A percentile compares a stretch with the other conserved stretches of the same genome.
Conservation (phyloP, 2,797 vertebrate species). For the Mus spretus region DNA sequence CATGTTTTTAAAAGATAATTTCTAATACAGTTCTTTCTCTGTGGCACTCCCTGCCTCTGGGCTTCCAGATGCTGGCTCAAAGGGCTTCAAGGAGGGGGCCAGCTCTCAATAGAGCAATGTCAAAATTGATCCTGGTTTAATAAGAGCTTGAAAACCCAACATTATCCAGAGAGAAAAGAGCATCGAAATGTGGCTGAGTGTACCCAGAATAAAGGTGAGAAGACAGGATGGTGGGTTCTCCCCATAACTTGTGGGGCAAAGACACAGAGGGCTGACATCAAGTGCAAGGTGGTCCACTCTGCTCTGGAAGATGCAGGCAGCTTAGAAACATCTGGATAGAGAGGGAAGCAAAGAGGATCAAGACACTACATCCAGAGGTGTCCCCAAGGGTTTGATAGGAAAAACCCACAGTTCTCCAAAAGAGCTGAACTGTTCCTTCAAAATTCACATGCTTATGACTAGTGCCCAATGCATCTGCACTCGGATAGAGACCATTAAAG, state of each 20-base stretch:
- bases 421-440: neutral
- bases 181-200: neutral
- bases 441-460: neutral
- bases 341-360: neutral
- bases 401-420: neutral
- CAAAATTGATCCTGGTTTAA: neutral
- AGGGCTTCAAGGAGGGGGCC: neutral
- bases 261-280: neutral
- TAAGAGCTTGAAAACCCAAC: neutral
- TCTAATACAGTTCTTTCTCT: neutral
- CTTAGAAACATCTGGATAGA: neutral
- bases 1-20: neutral
- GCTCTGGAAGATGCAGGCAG: neutral
- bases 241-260: neutral
- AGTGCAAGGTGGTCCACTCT: neutral
- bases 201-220: neutral
- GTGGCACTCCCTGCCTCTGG: neutral
- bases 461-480: neutral
- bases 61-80: neutral
- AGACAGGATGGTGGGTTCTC: neutral
- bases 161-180: neutral
- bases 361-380: neutral
- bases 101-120: neutral
- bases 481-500: neutral
- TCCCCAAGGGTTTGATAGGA: neutral